Evolutionary conservation across 2,888 invertebrate genomes (phyloP).

Genomic region (Ormyrus pomaceus): DNA sequence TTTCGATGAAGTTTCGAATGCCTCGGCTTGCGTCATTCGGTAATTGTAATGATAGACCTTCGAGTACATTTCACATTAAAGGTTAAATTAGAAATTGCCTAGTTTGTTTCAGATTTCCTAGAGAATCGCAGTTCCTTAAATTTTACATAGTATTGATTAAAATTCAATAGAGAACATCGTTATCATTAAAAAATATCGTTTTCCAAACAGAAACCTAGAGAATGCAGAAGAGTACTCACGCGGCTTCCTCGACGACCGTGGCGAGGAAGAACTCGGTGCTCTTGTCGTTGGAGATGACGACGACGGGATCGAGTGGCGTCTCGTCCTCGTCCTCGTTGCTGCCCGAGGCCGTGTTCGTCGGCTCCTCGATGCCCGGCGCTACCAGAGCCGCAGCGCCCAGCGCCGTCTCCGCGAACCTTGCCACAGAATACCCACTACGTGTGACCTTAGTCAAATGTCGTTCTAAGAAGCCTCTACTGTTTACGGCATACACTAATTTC

Average conservation of each 20-base stretch:
- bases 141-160: too few relatives aligned
- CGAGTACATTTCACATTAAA: too few relatives aligned
- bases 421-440: slow-evolving; percentile 76
- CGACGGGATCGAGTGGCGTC: slow-evolving; percentile 72
- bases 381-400: slow-evolving; percentile 79
- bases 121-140: too few relatives aligned
- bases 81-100: too few relatives aligned
- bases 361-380: slow-evolving; percentile 84
- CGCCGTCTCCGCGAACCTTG: slow-evolving; percentile 87
- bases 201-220: too few relatives aligned
- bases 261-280: slow-evolving; percentile 94
- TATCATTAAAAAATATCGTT: too few relatives aligned
- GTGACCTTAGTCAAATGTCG: slow-evolving; percentile 74
- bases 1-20: too few relatives aligned
- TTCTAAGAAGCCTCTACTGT: slow-evolving; percentile 70
- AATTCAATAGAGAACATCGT: too few relatives aligned
- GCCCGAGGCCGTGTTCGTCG: slow-evolving; percentile 93
- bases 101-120: too few relatives aligned
- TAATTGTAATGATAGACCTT: too few relatives aligned
- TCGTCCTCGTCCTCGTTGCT: slow-evolving; percentile 91
- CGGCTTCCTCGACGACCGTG: slow-evolving; percentile 90
- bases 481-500: slow-evolving; percentile 33
- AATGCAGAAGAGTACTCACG: slow-evolving; percentile 79
- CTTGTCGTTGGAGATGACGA: slow-evolving; percentile 91
- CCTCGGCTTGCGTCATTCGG: too few relatives aligned